phyloP scores from a whole-genome alignment of 2,797 vertebrate genomes.

The Rhinophrynus dorsalis region DNA sequence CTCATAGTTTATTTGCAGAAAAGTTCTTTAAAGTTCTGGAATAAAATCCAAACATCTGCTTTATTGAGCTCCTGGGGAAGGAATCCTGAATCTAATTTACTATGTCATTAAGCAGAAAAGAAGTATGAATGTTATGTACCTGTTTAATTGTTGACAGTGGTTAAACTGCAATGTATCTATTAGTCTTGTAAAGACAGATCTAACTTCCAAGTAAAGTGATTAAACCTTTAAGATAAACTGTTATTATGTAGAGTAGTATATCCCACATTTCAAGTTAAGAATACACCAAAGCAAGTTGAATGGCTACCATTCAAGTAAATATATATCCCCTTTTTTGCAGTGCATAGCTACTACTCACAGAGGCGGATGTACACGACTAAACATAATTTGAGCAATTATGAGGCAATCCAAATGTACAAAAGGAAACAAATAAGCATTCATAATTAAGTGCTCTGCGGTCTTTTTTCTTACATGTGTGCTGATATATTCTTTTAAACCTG shows the following conservation, averaged over 20 bases:
- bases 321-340: too few relatives aligned
- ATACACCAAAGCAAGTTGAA: too few relatives aligned
- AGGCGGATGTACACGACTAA: too few relatives aligned
- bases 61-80: slow-evolving; percentile 57
- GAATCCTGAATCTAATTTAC: slow-evolving; percentile 52
- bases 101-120: slow-evolving; percentile 51
- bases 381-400: too few relatives aligned
- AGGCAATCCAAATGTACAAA: too few relatives aligned
- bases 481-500: too few relatives aligned
- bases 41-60: slow-evolving; percentile 50
- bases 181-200: slow-evolving; percentile 23
- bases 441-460: too few relatives aligned
- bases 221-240: slow-evolving; percentile 15
- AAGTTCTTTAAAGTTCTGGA: slow-evolving; percentile 40
- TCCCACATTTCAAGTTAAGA: too few relatives aligned
- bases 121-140: slow-evolving; percentile 36
- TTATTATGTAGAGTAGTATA: neutral
- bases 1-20: slow-evolving; percentile 53
- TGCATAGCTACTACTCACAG: too few relatives aligned
- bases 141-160: slow-evolving; percentile 41
- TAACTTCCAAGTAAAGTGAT: slow-evolving; percentile 25
- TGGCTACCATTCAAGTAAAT: too few relatives aligned
- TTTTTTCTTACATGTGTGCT: too few relatives aligned
- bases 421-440: too few relatives aligned
- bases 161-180: slow-evolving; percentile 42